Base-by-base conservation (phyloP, 2,797 vertebrate genomes). In the Crocidura indochinensis region DNA sequence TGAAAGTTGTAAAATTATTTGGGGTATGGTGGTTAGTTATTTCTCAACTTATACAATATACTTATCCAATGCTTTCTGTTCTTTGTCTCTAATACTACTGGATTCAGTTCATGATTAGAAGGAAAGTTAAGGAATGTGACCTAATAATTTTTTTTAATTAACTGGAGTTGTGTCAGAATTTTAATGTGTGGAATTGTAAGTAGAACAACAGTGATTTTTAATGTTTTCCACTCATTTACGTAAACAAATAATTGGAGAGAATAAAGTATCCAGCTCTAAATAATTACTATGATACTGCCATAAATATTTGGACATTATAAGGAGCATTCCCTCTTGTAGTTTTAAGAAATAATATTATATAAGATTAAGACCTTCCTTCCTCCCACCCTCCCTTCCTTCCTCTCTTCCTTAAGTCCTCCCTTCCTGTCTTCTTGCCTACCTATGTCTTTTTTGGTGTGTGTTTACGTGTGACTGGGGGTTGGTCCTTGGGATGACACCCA, bases 1-100 rank as follows among this genome's bases (percentile, higher is more conserved):
- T 56, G 46, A 89, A 86, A 56, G 72, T 1, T 81, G 88, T 91
- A 53, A 80, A 72, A 64, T 75, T 81, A 82, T 72, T 81, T 11
- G 38, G 81, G 0, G 17, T 27, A 91, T 92, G 29, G 46, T 64
- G 22, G 49, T 71, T 75, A 49, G 8, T 72, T 74, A 74, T 82
- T 27, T 2, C 26, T 75, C 62, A 10, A 68, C 8, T 74, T 75
- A 26, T 51, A 64, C 51, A 10, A 10, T 46, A 1, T 4, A 12
- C 0, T 9, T 2, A 46, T 22, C n/a, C 20, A 10, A 5, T 53
- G 62, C 10, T 84, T 67, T 1, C 8, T 83, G 67, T 20, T 14
- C 31, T 86, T 4, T 17, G 3, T 68, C 44, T 53, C 7, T 83
- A 2, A 2, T 27, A 38, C 20, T 60, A 90, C 19, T 38, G n/a